Evolutionary conservation across 2,797 vertebrate species (phyloP), one percentile per base, ranked within the genome.

Genomic region (Menidia menidia): DNA sequence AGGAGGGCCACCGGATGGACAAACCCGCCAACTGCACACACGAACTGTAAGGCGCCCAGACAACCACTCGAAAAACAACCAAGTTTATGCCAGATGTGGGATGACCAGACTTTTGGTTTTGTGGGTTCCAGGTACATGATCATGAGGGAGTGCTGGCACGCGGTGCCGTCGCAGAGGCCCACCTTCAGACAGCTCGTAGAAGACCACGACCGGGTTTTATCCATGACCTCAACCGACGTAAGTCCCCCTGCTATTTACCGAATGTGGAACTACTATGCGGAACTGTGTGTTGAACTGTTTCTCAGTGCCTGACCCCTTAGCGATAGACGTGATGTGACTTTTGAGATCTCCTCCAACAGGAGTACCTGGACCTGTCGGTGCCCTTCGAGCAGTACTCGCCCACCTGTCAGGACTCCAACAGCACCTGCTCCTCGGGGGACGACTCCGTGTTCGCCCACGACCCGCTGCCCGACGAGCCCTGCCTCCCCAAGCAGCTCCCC

Each of bases 1-100:
- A 98, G 92, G 98, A 99, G 87, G 98, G 98, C 16, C 97, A 99
- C 83, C 95, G 98, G 66, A 99, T 99, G 98, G 98, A 99, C 93
- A 99, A 97, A 80, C 98, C 98, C 0, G 96, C 96, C 79, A 98
- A 98, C 92, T 99, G 98, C 92, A 98, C 97, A 1, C 97, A 98
- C 8, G 98, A 99, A 66, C 92, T 99, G 98, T 99, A 94, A 25
- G 25, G 25, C 25, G 1, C 25, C 25, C 25, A 2, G 25, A 25
- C 25, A 2, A 25, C 25, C 25, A 25, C 25, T 25, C 25, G 25
- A 25, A 25, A 25, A 25, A 25, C 1, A 25, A 25, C 25, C 1
- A 25, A 25, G 25, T 25, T 25, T 25, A 25, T 25, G 25, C 25
- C 25, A 6, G 30, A 2, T 52, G 62, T 31, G 39, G 61, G 47